These are phyloP conservation scores for Sceliomorpha sp. DNA, from an alignment of 2,888 invertebrate genomes.

Conservation along the genomic window DNA sequence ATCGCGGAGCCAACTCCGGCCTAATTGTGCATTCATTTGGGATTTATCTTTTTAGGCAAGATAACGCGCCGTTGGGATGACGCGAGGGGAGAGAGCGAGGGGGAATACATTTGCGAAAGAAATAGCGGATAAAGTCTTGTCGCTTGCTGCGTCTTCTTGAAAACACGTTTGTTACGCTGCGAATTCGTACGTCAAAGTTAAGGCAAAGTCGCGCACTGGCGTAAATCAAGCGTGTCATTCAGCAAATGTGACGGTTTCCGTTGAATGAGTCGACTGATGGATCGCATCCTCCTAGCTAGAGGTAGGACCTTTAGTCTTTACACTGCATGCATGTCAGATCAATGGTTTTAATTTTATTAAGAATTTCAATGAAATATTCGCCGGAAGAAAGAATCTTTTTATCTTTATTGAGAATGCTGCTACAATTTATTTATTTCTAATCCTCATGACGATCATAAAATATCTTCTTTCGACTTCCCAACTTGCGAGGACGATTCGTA, in stretches of 20 bases:
- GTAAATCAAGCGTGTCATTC: slow-evolving; percentile 46
- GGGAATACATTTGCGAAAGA: no score
- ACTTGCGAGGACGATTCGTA: background rate
- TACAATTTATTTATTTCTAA: no score
- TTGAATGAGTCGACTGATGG: slow-evolving; percentile 38
- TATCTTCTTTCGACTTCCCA: background rate
- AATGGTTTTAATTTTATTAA: slow-evolving; percentile 40
- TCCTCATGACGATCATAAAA: no score
- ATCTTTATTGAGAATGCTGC: no score
- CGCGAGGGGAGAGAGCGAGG: no score
- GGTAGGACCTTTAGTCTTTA: slow-evolving; percentile 34
- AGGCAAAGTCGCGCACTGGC: slow-evolving; percentile 23
- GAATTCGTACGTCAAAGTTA: slow-evolving; percentile 17
- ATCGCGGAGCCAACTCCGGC: no score
- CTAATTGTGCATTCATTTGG: no score
- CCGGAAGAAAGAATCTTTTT: no score
- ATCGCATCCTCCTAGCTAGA: slow-evolving; percentile 21
- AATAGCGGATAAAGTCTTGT: no score
- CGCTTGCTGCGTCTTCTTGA: slow-evolving; percentile 11
- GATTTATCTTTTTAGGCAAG: no score
- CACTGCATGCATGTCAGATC: slow-evolving; percentile 44
- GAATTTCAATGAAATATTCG: slow-evolving; percentile 31
- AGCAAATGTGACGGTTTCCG: slow-evolving; percentile 44
- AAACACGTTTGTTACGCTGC: slow-evolving; percentile 18
- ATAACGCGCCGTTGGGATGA: no score